Percentiles rank a stretch among this genome's conserved stretches.
phyloP scores from a whole-genome alignment of 2,888 invertebrate species.

The Callinectes sapidus region DNA sequence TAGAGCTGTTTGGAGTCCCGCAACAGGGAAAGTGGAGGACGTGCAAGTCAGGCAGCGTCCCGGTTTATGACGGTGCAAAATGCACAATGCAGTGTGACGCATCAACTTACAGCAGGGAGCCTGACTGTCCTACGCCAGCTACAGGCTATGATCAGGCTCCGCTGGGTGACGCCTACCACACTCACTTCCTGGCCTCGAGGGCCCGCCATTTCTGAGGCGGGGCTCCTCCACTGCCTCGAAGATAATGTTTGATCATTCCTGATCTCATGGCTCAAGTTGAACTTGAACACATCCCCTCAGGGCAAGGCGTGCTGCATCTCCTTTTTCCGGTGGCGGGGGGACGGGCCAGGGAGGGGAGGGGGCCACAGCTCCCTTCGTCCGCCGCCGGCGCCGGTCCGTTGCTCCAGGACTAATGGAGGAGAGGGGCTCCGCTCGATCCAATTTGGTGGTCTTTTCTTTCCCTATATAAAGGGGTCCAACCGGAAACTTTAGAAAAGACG shows the following conservation, averaged over 20 bases:
- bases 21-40: background rate
- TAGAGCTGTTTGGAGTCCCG: background rate
- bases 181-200: background rate
- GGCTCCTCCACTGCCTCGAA: background rate
- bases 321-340: background rate
- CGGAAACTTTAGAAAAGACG: background rate
- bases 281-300: background rate
- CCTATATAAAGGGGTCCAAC: conserved; percentile 14
- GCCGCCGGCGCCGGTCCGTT: conserved; percentile 1
- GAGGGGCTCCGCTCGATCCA: background rate
- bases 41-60: background rate
- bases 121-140: background rate
- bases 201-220: background rate
- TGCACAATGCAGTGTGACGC: background rate
- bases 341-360: background rate
- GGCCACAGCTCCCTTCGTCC: background rate
- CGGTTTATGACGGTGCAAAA: background rate
- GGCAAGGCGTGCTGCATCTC: background rate
- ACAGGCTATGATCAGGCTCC: background rate
- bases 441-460: conserved; percentile 15
- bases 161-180: background rate
- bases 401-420: background rate
- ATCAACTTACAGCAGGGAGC: background rate
- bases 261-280: background rate
- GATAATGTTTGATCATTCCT: background rate